Conservation (phyloP, 2,888 invertebrate species). For the Ectemnius continuus region DNA sequence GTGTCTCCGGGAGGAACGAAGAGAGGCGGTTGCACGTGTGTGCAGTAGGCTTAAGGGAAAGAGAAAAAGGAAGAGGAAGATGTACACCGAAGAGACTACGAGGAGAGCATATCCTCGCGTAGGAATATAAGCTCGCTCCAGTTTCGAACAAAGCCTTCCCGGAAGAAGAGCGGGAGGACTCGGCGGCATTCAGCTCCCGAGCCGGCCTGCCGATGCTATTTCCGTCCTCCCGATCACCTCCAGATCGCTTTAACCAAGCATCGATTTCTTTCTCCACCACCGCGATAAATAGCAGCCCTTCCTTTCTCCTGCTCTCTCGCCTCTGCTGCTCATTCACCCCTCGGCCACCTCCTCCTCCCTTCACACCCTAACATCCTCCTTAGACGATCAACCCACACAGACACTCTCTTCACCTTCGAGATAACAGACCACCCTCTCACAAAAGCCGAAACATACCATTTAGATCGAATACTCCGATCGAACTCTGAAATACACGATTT, state of each 20-base stretch:
- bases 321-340: background rate
- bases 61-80: background rate
- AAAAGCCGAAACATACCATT: too few species aligned
- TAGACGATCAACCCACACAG: too few species aligned
- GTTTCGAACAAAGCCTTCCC: conserved; percentile 7
- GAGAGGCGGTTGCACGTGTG: too few species aligned
- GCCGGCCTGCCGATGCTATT: conserved; percentile 10
- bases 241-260: conserved; percentile 6
- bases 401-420: too few species aligned
- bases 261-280: background rate
- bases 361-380: too few species aligned
- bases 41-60: too few species aligned
- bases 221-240: conserved; percentile 10
- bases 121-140: conserved; percentile 9
- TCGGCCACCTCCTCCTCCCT: background rate
- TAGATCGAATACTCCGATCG: too few species aligned
- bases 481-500: too few species aligned
- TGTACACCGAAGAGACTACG: background rate
- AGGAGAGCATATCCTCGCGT: conserved; percentile 6
- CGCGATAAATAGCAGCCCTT: conserved; percentile 5
- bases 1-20: too few species aligned
- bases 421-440: too few species aligned
- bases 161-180: background rate
- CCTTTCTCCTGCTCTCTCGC: background rate
- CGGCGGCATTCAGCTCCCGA: background rate